Conservation (phyloP, 2,113 vertebrate species). For the Chaetodon trifascialis region DNA sequence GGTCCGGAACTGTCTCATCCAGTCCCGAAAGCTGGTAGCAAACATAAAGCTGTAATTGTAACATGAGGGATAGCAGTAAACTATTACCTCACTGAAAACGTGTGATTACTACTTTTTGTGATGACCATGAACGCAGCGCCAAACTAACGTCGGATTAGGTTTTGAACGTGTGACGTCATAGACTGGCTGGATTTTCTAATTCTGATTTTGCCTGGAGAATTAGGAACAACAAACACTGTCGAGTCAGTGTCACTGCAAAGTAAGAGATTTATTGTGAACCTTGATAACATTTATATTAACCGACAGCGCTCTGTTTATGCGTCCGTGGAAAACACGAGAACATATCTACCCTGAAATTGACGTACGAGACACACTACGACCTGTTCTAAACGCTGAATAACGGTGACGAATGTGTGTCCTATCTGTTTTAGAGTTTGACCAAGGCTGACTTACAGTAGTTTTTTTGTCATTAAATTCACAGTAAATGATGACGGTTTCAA, state of each 20-base stretch:
- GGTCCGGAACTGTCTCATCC: too few species aligned
- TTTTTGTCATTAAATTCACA: background rate
- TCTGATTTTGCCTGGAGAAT: background rate
- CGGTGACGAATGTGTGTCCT: too few species aligned
- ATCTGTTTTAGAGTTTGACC: too few species aligned
- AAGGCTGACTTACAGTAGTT: background rate
- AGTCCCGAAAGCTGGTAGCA: too few species aligned
- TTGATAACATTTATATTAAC: background rate
- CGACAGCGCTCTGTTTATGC: background rate
- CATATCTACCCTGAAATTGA: background rate
- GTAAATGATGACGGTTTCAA: too few species aligned
- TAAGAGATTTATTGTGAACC: background rate
- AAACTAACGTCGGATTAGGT: conserved; percentile 19
- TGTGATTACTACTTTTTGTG: background rate
- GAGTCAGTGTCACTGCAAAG: background rate
- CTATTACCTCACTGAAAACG: too few species aligned
- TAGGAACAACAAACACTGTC: background rate
- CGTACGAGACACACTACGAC: background rate
- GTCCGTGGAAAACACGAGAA: background rate
- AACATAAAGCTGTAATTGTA: background rate
- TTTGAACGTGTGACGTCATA: conserved; percentile 45
- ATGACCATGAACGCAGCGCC: background rate
- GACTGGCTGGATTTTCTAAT: conserved; percentile 33
- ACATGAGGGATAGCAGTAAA: background rate
- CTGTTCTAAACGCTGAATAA: background rate